Conservation (phyloP, 92 coral and sea anemone species). For the Siderastrea radians region DNA sequence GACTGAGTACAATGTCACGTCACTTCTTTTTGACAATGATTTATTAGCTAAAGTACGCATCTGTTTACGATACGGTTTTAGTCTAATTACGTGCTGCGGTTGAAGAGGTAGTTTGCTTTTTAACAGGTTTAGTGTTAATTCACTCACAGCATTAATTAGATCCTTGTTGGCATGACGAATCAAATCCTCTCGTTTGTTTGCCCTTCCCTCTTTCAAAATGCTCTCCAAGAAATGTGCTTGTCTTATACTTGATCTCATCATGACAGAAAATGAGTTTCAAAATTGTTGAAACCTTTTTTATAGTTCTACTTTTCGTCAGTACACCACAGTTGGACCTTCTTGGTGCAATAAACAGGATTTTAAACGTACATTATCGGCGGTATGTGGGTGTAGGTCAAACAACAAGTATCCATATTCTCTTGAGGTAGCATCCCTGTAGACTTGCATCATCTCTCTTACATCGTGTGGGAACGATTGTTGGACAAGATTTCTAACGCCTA, state of each 20-base stretch:
- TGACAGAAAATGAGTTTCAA: neutral
- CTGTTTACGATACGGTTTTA: neutral
- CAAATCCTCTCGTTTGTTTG: neutral
- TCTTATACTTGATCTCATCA: neutral
- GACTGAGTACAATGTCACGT: neutral
- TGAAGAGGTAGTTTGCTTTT: neutral
- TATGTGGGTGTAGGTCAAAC: neutral
- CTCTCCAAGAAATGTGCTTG: neutral
- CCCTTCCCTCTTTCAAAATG: neutral
- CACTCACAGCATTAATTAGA: neutral
- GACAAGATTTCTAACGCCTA: neutral
- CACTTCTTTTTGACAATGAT: neutral
- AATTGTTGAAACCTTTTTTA: neutral
- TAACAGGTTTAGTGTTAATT: too few relatives aligned
- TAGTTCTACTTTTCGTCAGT: neutral
- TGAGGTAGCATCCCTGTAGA: neutral
- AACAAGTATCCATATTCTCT: neutral
- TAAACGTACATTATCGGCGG: neutral
- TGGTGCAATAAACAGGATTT: neutral
- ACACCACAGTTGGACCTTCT: neutral
- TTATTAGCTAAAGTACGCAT: neutral
- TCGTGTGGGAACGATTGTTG: neutral
- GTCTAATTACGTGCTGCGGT: neutral
- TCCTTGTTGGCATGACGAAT: constrained; percentile 6
- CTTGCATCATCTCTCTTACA: neutral